phyloP scores from a whole-genome alignment of 1,140 invertebrate genomes.

The Dinoponera quadriceps region DNA sequence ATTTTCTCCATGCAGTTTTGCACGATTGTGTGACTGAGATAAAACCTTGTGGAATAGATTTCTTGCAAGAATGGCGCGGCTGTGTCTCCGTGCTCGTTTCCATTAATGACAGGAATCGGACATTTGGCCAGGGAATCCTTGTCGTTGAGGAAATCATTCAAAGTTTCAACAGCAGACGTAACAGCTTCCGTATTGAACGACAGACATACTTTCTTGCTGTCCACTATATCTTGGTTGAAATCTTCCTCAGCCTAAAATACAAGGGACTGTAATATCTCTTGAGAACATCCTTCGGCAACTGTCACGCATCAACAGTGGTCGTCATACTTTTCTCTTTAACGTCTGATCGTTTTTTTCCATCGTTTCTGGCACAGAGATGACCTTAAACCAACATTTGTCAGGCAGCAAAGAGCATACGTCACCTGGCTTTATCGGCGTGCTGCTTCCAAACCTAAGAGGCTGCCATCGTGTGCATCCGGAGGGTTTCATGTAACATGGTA shows the following conservation, averaged over 20 bases:
- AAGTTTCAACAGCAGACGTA: neutral
- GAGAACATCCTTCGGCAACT: neutral
- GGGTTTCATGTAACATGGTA: slow-evolving; percentile 72
- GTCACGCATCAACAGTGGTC: neutral
- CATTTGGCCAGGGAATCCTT: neutral
- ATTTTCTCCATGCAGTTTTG: too few species aligned
- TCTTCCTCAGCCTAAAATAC: slow-evolving; percentile 60
- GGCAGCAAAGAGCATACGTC: slow-evolving; percentile 71
- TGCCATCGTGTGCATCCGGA: slow-evolving; percentile 62
- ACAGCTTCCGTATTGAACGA: slow-evolving; percentile 12
- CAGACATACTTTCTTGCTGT: slow-evolving; percentile 64
- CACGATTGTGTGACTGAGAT: neutral
- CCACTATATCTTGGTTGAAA: slow-evolving; percentile 36
- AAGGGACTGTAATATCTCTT: neutral
- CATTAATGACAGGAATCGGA: neutral
- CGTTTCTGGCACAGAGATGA: slow-evolving; percentile 60
- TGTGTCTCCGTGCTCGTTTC: neutral
- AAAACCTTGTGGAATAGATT: slow-evolving; percentile 30
- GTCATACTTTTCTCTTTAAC: slow-evolving; percentile 68
- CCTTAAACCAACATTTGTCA: slow-evolving; percentile 75
- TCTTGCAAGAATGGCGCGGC: neutral
- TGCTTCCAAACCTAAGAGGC: slow-evolving; percentile 60
- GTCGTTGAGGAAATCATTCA: neutral
- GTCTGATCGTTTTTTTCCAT: slow-evolving; percentile 56
- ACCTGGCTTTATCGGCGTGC: slow-evolving; percentile 64